These are phyloP conservation scores for Brachionus asplanchnoidis DNA, from an alignment of 1,140 invertebrate species.

Conservation along the genomic window DNA sequence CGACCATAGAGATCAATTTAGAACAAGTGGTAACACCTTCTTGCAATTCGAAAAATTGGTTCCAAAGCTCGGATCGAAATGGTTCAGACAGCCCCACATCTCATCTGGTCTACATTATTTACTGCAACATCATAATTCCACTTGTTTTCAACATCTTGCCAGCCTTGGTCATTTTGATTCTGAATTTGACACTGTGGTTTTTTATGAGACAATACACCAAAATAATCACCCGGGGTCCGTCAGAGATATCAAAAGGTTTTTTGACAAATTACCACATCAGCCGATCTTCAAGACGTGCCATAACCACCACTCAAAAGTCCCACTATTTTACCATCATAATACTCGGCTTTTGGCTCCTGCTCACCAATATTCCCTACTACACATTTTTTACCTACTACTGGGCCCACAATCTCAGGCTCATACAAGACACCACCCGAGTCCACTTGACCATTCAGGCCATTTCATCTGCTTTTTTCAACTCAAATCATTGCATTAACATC, in stretches of 20 bases:
- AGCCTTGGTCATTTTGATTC: slow-evolving; percentile 5
- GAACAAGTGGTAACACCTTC: neutral
- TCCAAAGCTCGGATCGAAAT: neutral
- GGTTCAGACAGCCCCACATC: neutral
- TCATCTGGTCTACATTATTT: slow-evolving; percentile 8
- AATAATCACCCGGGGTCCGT: neutral
- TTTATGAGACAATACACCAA: slow-evolving; percentile 26
- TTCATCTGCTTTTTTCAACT: slow-evolving; percentile 36
- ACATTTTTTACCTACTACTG: slow-evolving; percentile 29
- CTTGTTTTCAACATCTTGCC: slow-evolving; percentile 16
- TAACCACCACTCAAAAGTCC: slow-evolving; percentile 13
- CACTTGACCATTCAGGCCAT: slow-evolving; percentile 30
- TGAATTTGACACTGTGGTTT: slow-evolving; percentile 19
- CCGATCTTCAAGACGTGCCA: neutral
- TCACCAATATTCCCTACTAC: slow-evolving; percentile 30
- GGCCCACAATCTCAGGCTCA: neutral
- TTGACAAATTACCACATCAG: neutral
- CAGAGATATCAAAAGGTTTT: neutral
- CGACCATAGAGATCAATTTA: neutral
- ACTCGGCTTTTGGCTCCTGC: slow-evolving; percentile 6
- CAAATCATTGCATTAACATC: slow-evolving; percentile 30
- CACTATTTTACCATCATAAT: slow-evolving; percentile 41
- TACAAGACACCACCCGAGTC: neutral
- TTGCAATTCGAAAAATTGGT: neutral
- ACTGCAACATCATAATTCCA: slow-evolving; percentile 27